A percentile compares a stretch with the other conserved stretches of the same genome.
Evolutionary conservation across 2,797 vertebrate species (phyloP).

Genomic region (Myioborus miniatus): DNA sequence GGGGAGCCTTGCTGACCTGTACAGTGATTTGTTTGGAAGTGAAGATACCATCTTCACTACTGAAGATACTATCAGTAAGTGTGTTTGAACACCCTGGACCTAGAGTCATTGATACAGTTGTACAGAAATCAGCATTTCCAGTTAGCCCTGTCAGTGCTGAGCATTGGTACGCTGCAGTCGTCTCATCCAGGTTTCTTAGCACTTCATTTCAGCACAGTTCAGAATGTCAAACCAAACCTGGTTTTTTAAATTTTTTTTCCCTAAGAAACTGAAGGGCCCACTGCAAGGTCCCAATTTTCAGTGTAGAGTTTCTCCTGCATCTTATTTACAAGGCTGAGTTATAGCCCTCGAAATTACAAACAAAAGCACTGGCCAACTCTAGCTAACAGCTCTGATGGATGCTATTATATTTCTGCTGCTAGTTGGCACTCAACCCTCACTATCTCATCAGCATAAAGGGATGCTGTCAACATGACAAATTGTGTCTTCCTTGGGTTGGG

Average conservation of each 20-base stretch:
- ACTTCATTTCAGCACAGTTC: background rate
- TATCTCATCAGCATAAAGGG: constrained; percentile 51
- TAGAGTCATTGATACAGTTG: background rate
- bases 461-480: constrained; percentile 56
- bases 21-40: background rate
- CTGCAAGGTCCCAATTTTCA: background rate
- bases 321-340: constrained; percentile 46
- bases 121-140: background rate
- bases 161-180: background rate
- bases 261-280: background rate
- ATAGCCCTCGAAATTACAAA: constrained; percentile 38
- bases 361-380: constrained; percentile 40
- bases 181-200: background rate
- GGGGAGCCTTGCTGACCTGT: background rate
- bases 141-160: background rate
- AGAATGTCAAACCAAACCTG: background rate
- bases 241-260: background rate
- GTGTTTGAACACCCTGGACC: background rate
- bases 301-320: background rate
- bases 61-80: too few relatives aligned
- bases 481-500: background rate
- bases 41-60: too few relatives aligned
- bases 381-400: constrained; percentile 54
- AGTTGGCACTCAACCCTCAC: constrained; percentile 28
- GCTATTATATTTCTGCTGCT: constrained; percentile 48